phyloP scores from a whole-genome alignment of 2,797 vertebrate genomes.

The Muraenolepis orangiensis region DNA sequence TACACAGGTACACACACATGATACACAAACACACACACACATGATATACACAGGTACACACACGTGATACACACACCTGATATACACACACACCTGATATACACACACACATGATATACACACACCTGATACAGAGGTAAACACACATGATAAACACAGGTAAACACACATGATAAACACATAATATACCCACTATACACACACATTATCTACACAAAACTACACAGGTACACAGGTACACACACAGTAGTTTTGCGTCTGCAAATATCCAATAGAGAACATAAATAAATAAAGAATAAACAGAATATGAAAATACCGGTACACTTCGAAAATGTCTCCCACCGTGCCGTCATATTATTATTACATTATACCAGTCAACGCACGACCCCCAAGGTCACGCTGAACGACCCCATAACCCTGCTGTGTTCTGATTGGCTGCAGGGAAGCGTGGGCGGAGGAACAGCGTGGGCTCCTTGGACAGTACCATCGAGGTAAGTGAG shows the following conservation, averaged over 20 bases:
- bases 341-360: too few relatives aligned
- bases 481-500: constrained; percentile 93
- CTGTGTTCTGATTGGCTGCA: constrained; percentile 72
- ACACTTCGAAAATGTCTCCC: not conserved
- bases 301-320: not conserved
- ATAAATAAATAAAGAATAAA: not conserved
- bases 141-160: too few relatives aligned
- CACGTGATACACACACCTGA: not conserved
- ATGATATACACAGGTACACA: not conserved
- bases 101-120: not conserved
- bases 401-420: constrained; percentile 58
- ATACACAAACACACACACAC: not conserved
- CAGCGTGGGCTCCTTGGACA: constrained; percentile 96
- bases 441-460: constrained; percentile 93
- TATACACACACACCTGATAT: not conserved
- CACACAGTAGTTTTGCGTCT: not conserved
- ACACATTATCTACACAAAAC: not conserved
- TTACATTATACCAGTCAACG: not conserved
- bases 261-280: not conserved
- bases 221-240: too few relatives aligned
- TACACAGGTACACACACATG: not conserved
- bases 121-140: not conserved
- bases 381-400: too few relatives aligned
- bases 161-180: too few relatives aligned
- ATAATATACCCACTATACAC: not conserved